These are phyloP conservation scores for Esox lucius DNA, from an alignment of 2,797 vertebrate species.

Conservation along the genomic window DNA sequence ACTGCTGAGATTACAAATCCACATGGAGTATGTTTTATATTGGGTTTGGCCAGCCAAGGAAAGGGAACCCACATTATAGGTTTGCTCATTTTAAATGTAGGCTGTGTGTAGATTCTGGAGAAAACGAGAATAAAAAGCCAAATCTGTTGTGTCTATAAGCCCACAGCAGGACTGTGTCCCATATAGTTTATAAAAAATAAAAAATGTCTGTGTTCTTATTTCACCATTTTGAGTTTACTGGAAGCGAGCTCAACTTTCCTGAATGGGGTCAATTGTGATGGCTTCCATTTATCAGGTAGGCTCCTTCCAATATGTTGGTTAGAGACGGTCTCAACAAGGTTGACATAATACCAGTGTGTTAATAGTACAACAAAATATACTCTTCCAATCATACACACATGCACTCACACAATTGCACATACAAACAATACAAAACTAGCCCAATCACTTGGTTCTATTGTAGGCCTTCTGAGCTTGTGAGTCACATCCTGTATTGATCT, in stretches of 20 bases:
- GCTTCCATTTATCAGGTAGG: slow-evolving; percentile 36
- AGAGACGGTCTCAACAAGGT: slow-evolving; percentile 25
- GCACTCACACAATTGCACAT: background rate
- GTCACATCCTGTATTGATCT: slow-evolving; percentile 55
- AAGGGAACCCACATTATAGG: slow-evolving; percentile 20
- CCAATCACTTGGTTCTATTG: slow-evolving; percentile 42
- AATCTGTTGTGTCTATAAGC: background rate
- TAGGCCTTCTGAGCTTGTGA: slow-evolving; percentile 54
- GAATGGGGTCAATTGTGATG: slow-evolving; percentile 26
- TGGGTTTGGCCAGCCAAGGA: slow-evolving; percentile 23
- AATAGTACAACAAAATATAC: slow-evolving; percentile 34
- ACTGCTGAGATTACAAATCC: slow-evolving; percentile 37
- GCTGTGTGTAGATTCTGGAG: background rate
- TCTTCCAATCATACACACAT: no score
- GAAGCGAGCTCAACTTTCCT: slow-evolving; percentile 32
- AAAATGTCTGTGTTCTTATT: slow-evolving; percentile 22
- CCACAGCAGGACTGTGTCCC: slow-evolving; percentile 20
- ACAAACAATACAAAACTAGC: background rate
- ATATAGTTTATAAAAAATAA: background rate
- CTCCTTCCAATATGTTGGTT: slow-evolving; percentile 53
- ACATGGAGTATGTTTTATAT: slow-evolving; percentile 13
- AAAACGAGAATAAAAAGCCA: background rate
- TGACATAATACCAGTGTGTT: slow-evolving; percentile 55
- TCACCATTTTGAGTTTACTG: slow-evolving; percentile 28
- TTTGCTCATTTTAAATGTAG: slow-evolving; percentile 11